Base-by-base conservation (phyloP, 2,797 vertebrate genomes). In the Anguilla obscura region DNA sequence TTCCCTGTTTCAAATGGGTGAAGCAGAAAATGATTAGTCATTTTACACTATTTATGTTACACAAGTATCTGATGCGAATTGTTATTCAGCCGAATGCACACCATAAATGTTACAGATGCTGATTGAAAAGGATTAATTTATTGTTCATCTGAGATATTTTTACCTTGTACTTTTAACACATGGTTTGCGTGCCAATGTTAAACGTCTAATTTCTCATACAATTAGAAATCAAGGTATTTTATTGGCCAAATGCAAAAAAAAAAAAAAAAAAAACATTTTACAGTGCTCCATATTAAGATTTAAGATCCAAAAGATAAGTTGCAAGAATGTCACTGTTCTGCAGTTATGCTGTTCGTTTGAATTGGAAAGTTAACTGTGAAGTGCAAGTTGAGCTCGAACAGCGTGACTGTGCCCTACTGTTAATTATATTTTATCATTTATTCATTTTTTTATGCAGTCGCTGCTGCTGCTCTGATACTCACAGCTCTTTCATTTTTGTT, bases 401-500 rank as follows among this genome's bases (percentile, higher is more conserved):
- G 50, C 54, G 36, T 87, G 76, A 79, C 87, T 90, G 85, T 90
- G 91, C 92, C 90, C 90, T 95, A 92, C 90, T 95, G 93, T 94
- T 82, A 88, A 89, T 93, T 69, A 18, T 88, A 91, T 93, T 94
- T 93, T 88, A 93, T 91, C 91, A 52, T 89, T 89, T 90, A 36
- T 90, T 91, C 89, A 89, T 79, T 84, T 92, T 94, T 69, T 69
- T 69, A 69, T 95, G 93, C 93, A 94, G 95, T 95, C 94, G 82
- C 89, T 95, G 90, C 93, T 90, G 91, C 94, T 93, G 93, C 94
- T 89, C 93, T 96, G 96, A 95, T 94, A 95, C 96, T 96, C 95
- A 96, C 95, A 92, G 94, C 91, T 96, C 93, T 96, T 95, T 96
- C 95, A 94, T 95, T 96, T 92, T 96, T 96, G 95, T 94, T 96